These are phyloP conservation scores for Platysternon megacephalum DNA, from an alignment of 2,113 vertebrate genomes.

Conservation along the genomic window DNA sequence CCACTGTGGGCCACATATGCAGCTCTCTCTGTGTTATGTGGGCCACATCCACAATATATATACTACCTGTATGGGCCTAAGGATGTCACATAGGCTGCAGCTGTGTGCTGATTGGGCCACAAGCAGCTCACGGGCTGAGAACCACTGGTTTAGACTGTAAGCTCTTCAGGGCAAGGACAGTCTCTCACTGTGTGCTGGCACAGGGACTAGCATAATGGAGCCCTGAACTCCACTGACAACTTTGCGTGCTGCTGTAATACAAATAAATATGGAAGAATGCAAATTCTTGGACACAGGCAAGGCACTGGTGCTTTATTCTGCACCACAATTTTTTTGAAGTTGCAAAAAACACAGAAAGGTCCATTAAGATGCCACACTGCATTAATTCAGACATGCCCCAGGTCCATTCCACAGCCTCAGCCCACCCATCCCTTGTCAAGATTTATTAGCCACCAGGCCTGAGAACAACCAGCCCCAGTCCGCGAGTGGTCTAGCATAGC, in stretches of 20 bases:
- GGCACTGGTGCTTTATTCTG: rapidly evolving
- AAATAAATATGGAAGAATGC: neutral
- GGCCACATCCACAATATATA: no score
- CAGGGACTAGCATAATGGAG: neutral
- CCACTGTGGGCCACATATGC: no score
- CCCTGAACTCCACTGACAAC: neutral
- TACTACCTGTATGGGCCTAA: no score
- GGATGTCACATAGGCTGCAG: no score
- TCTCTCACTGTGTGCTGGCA: neutral
- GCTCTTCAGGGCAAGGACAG: neutral
- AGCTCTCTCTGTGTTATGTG: no score
- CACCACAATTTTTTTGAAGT: neutral
- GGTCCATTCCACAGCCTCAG: neutral
- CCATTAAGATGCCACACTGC: neutral
- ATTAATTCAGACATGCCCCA: neutral
- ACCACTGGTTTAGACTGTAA: neutral
- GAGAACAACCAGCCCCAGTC: neutral
- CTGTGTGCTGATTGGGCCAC: no score
- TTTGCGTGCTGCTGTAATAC: neutral
- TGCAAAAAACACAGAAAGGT: neutral
- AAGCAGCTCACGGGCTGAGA: no score
- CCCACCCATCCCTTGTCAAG: neutral
- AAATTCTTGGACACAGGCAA: neutral
- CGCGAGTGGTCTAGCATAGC: neutral
- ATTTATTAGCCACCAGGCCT: neutral